Base-by-base conservation (phyloP, 2,113 vertebrate genomes). In the Okapia johnstoni region DNA sequence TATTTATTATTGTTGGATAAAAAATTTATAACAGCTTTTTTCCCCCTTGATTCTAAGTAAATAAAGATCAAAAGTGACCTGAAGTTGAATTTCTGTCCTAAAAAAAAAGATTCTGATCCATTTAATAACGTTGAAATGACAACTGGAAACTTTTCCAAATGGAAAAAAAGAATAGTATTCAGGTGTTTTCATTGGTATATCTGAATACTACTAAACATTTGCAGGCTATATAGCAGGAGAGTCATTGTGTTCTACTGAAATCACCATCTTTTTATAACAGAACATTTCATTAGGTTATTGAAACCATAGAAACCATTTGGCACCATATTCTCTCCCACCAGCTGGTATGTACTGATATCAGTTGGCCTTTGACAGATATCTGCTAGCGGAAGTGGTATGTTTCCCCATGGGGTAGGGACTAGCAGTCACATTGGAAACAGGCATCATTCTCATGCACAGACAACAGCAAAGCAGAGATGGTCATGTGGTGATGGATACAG, bases 281-380 rank as follows among this genome's bases (percentile, higher is more conserved):
- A 96, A 52, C 36, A 79, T 73, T 94, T 84, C 40, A 73, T 85
- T 55, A 79, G 17, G 28, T 61, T 16, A 48, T 1, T 50, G 88
- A 96, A 83, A 84, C 61, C 95, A 88, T 73, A 43, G 73, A 90
- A 95, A 95, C 85, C 9, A 55, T 58, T 88, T 96, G 76, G 60
- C 40, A 94, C 19, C 33, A 73, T 30, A 61, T 81, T 88, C 48
- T 90, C 50, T 88, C 63, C 57, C 52, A 79, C 85, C 30, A 50
- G 50, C 43, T 88, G 21, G 76, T 84, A 36, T 60, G 58, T 30
- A 88, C 46, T 2, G 7, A 73, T n/a, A 90, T 30, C 15, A 80
- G 80, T n/a, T 57, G 81, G 19, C 11, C n/a, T 95, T 88, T 80
- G 61, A 88, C 36, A 80, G 88, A 80, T n/a, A 85, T 57, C 79